Evolutionary conservation across 37 sponge, comb jelly and placozoan species (phyloP), one percentile per base, ranked within the genome.

Genomic region (Aplysina aerophoba): DNA sequence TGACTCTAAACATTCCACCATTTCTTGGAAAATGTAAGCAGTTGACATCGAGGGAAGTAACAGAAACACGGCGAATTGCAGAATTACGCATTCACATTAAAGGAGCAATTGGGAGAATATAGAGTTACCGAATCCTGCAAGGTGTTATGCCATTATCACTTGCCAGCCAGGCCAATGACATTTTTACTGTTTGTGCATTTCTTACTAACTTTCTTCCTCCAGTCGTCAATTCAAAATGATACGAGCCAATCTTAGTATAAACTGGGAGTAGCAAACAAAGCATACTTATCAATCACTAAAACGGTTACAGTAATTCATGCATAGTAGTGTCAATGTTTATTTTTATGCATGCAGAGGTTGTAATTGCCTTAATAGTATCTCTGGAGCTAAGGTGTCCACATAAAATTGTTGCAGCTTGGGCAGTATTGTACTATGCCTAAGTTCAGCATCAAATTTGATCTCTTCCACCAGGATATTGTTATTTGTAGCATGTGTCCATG

Each of bases 1-100:
- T n/a, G n/a, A n/a, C n/a, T n/a, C n/a, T n/a, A n/a, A n/a, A n/a
- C n/a, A n/a, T n/a, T n/a, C n/a, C n/a, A n/a, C n/a, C n/a, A n/a
- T n/a, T n/a, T n/a, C n/a, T n/a, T n/a, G n/a, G n/a, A n/a, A n/a
- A n/a, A n/a, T n/a, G n/a, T n/a, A n/a, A n/a, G n/a, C n/a, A n/a
- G n/a, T n/a, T n/a, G n/a, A n/a, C n/a, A n/a, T n/a, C n/a, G 11
- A 67, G 75, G 15, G 53, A 41, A 50, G 56, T 86, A 21, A 34
- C 28, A n/a, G 13, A 67, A 4, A 86, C 87, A 35, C 14, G 81
- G 54, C 58, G 71, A 44, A 79, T 86, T 30, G 81, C 81, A 28
- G 69, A 69, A 22, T 5, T 86, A 24, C 22, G 87, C 15, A 79
- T 89, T 57, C 86, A 89, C 63, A 86, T 89, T 2, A 82, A 89